Percentiles rank a stretch among this genome's conserved stretches.
Evolutionary conservation across 2,113 vertebrate genomes (phyloP).

Genomic region (Stictonetta naevosa): DNA sequence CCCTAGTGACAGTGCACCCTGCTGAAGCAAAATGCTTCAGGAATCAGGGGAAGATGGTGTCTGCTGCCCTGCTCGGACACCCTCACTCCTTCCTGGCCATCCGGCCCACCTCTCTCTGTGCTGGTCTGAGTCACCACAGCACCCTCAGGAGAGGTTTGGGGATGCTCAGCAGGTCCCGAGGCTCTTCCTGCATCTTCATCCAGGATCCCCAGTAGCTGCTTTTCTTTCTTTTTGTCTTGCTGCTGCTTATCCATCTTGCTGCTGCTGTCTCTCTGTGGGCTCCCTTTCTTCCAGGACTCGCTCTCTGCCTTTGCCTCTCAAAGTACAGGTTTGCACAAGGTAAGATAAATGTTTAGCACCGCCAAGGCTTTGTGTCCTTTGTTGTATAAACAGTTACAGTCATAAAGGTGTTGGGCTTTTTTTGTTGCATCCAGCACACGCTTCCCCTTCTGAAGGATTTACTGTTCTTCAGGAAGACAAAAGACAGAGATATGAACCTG

Average conservation of each 20-base stretch:
- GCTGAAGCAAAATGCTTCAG: not conserved
- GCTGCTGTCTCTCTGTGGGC: not conserved
- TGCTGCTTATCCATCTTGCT: not conserved
- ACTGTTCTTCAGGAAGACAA: not conserved
- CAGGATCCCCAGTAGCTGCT: not conserved
- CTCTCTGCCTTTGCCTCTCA: not conserved
- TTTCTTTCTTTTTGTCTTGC: not conserved
- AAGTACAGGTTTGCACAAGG: not conserved
- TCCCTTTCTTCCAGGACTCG: not conserved
- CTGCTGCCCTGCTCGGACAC: not conserved
- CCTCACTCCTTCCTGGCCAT: accelerated
- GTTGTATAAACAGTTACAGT: not conserved
- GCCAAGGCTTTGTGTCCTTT: not conserved
- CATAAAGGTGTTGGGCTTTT: not conserved
- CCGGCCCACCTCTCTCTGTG: not conserved
- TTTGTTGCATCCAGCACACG: not conserved
- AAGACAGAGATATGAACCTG: not conserved
- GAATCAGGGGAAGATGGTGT: not conserved
- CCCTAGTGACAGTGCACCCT: not conserved
- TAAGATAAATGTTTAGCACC: not conserved
- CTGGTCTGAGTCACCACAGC: not conserved
- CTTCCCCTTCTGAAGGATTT: not conserved
- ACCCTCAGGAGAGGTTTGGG: not conserved
- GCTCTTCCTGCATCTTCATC: not conserved
- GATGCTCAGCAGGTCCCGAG: not conserved